Base-by-base conservation (phyloP, 1,140 invertebrate genomes). In the Drosophila serrata region DNA sequence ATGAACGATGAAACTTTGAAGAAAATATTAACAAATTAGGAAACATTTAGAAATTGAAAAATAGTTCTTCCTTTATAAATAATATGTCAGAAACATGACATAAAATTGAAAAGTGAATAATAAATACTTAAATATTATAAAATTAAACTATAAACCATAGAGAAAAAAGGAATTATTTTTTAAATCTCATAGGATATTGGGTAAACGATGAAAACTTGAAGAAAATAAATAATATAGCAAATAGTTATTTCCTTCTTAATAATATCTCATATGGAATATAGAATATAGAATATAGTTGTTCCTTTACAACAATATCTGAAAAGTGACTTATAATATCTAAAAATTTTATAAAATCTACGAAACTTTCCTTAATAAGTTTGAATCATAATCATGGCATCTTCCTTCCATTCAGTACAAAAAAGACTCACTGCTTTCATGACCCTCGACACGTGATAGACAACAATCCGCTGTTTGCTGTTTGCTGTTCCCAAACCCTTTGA, bases 371-470 rank as follows among this genome's bases (percentile, higher is more conserved):
- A 11, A 3, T 49, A 29, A 6, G 15, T 29, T 8, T 6, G n/a
- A 49, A 11, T 49, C 27, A 4, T 29, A 11, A 40, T 29, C 12
- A 8, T 3, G 22, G n/a, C 9, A 45, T 27, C 3, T 11, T 3
- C 13, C 11, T 17, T 35, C 7, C 43, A 17, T 48, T 27, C 33
- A 29, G 17, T n/a, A 15, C 37, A 49, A 49, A 65, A 51, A 51
- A 29, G 27, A 8, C 12, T 8, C 61, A 2, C 35, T 29, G 7
- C 35, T 64, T 19, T 31, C 35, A 42, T 39, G 5, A 63, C 33
- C 27, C 64, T 24, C 12, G 59, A 42, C 61, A 53, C 61, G 9
- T 64, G 57, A 43, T 64, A 64, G 61, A 64, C 56, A 29, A 64
- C 37, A 56, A 56, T 55, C 9, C 31, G 22, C 12, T 42, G 19